Percentiles rank a stretch among this genome's conserved stretches.
Conservation (phyloP, 2,797 vertebrate species). For the Sciurus vulgaris region DNA sequence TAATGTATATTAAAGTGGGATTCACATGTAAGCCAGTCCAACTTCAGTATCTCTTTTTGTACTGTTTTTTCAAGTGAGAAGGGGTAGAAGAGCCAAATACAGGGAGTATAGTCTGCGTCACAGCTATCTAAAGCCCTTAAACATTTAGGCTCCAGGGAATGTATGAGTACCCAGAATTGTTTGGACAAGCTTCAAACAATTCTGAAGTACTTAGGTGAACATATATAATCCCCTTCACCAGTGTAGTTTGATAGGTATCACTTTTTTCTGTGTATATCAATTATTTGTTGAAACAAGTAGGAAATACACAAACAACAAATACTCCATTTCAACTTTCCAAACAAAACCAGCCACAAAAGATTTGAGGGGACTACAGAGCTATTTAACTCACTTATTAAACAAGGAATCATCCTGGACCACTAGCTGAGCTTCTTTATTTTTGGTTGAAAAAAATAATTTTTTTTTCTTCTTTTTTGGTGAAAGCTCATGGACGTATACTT, state of each 20-base stretch:
- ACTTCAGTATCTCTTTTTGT: background rate
- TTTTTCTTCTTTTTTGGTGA: background rate
- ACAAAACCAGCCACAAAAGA: constrained; percentile 38
- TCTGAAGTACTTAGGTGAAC: background rate
- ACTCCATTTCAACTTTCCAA: constrained; percentile 13
- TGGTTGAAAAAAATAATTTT: background rate
- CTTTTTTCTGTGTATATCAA: constrained; percentile 20
- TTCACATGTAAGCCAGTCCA: background rate
- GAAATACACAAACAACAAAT: background rate
- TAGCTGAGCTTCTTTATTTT: background rate
- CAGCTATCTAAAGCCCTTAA: background rate
- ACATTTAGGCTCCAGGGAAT: background rate
- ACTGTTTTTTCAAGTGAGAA: background rate
- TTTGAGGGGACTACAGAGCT: background rate
- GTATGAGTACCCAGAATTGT: background rate
- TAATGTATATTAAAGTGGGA: background rate
- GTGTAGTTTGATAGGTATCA: background rate
- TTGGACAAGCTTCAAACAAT: constrained; percentile 16
- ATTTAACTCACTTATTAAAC: constrained; percentile 5
- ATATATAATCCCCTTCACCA: background rate
- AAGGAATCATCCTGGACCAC: constrained; percentile 33
- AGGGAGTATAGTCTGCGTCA: background rate
- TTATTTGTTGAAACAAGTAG: constrained; percentile 48
- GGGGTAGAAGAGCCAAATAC: background rate
- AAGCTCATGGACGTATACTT: background rate